phyloP scores from a whole-genome alignment of 2,797 vertebrate genomes.

The Eutrigla gurnardus region DNA sequence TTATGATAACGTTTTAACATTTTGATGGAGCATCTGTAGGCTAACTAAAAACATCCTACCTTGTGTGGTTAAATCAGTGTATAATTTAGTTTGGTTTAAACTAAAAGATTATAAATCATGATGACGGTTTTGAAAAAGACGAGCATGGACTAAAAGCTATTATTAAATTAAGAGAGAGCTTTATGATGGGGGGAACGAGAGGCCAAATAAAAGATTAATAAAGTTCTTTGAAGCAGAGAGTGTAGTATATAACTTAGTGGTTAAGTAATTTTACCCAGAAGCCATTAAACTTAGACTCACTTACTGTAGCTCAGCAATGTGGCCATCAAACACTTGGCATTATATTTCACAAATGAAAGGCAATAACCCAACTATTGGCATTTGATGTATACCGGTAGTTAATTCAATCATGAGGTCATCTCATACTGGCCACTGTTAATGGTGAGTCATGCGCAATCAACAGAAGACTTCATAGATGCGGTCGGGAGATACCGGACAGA shows the following conservation, averaged over 20 bases:
- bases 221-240: slow-evolving; percentile 4
- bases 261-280: slow-evolving; percentile 11
- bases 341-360: slow-evolving; percentile 29
- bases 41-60: neutral
- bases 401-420: slow-evolving; percentile 33
- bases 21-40: too few relatives aligned
- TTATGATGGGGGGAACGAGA: neutral
- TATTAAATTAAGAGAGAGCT: neutral
- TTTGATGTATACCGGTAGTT: slow-evolving; percentile 30
- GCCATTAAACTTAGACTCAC: neutral
- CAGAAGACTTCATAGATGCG: slow-evolving; percentile 48
- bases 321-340: slow-evolving; percentile 5
- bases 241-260: neutral
- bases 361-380: slow-evolving; percentile 24
- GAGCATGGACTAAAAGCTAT: neutral
- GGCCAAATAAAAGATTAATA: slow-evolving; percentile 15
- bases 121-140: neutral
- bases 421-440: slow-evolving; percentile 17
- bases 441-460: slow-evolving; percentile 36
- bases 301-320: slow-evolving; percentile 11
- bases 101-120: neutral
- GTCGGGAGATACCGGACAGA: slow-evolving; percentile 65
- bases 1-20: too few relatives aligned
- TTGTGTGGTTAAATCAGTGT: neutral
- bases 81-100: neutral